These are phyloP conservation scores for Metellina segmentata DNA, from an alignment of 2,888 invertebrate species.

Conservation along the genomic window DNA sequence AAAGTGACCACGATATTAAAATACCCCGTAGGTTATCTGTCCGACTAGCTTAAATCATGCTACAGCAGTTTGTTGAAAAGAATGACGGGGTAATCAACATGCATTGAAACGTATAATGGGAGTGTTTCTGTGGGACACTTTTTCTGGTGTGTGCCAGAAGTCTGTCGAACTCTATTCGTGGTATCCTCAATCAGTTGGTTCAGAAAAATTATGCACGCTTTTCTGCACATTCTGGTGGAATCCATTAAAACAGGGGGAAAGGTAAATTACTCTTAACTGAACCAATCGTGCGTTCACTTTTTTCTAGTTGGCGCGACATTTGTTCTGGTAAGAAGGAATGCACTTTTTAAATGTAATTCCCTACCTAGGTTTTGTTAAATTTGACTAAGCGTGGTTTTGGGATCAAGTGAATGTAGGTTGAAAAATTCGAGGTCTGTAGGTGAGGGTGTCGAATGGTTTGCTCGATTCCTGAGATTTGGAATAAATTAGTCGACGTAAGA, in stretches of 20 bases:
- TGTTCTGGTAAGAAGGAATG: neutral
- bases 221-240: constrained; percentile 15
- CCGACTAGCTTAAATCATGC: neutral
- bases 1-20: neutral
- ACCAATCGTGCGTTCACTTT: constrained; percentile 23
- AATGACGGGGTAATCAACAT: neutral
- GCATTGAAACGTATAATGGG: constrained; percentile 19
- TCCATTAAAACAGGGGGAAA: constrained; percentile 29
- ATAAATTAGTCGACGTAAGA: too few relatives aligned
- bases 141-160: constrained; percentile 25
- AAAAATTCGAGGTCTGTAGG: too few relatives aligned
- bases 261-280: constrained; percentile 11
- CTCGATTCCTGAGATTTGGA: too few relatives aligned
- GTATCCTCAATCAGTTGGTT: constrained; percentile 7
- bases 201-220: constrained; percentile 6
- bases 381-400: neutral
- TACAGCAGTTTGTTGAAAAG: neutral
- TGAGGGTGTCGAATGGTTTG: too few relatives aligned
- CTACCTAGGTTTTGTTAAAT: neutral
- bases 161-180: neutral
- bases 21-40: neutral
- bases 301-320: neutral
- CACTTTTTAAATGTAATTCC: neutral
- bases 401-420: too few relatives aligned
- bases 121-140: neutral